Evolutionary conservation across 2,113 vertebrate genomes (phyloP), one percentile per base, ranked within the genome.

Genomic region (Lepisosteus osseus): DNA sequence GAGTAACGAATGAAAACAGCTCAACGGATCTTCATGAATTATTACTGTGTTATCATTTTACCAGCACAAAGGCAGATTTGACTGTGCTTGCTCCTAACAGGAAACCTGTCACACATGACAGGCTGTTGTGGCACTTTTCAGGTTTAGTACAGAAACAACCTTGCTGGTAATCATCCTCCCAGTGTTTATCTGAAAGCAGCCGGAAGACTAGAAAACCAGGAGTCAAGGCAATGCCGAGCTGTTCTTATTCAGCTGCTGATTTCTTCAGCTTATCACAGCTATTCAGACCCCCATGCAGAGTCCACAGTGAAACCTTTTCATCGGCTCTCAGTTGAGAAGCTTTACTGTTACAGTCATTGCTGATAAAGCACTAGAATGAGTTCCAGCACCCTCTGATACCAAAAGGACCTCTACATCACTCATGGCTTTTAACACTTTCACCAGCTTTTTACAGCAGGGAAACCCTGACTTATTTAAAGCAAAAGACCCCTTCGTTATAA

Each of bases 351-450:
- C 78, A 76, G 76, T 62, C 65, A 11, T n/a, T 17, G 65, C 67
- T 59, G 86, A 87, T 86, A 86, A 83, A 17, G 59, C 29, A 74
- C 75, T 68, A 41, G 61, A 67, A 73, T 45, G 73, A 17, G 79
- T 75, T 79, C 65, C 69, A 47, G 61, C 73, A 77, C 74, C 72
- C 42, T 1, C 76, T 78, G 78, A 82, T 76, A 78, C 54, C 69
- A 65, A 65, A 59, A 59, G 5, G 5, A 15, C n/a, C n/a, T 59
- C 57, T 59, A 4, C 11, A 13, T 51, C 57, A 11, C 13, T 59
- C 13, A 59, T 2, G 57, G 57, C 14, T 59, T 59, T 59, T 51
- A 51, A 51, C 47, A 51, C 47, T 51, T 51, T 51, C 47, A 51
- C 9, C 47, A 6, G 9, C 47, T 6, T 5, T 9, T 9, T 51